These are phyloP conservation scores for Pseudotriccus pelzelni DNA, from an alignment of 2,797 vertebrate species.

Conservation along the genomic window DNA sequence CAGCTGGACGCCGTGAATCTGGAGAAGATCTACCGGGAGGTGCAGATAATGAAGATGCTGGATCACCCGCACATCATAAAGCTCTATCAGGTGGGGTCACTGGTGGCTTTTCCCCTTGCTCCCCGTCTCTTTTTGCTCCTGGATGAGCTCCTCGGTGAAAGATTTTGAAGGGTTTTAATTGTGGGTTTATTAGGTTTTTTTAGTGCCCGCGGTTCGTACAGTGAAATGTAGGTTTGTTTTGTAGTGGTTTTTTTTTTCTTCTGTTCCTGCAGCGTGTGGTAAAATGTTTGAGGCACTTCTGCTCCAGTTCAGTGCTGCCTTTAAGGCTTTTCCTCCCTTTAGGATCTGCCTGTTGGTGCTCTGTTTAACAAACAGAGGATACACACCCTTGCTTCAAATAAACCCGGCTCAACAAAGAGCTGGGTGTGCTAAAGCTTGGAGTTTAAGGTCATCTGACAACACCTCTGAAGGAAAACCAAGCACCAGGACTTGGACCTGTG, in stretches of 20 bases:
- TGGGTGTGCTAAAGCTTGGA: background rate
- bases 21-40: conserved; percentile 98
- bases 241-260: background rate
- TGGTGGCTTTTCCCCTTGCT: background rate
- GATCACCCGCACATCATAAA: conserved; percentile 98
- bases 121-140: background rate
- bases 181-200: background rate
- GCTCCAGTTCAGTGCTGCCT: background rate
- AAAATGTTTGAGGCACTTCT: background rate
- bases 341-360: background rate
- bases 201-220: background rate
- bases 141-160: background rate
- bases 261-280: background rate
- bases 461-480: background rate
- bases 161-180: background rate
- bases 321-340: background rate
- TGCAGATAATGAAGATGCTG: conserved; percentile 98
- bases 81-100: conserved; percentile 89
- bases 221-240: background rate
- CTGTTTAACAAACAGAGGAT: background rate
- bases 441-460: background rate
- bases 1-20: conserved; percentile 96
- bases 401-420: background rate
- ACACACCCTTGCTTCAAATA: background rate
- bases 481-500: background rate